These are phyloP conservation scores for Lutraria lutraria DNA, from an alignment of 2,888 invertebrate species.

Conservation along the genomic window DNA sequence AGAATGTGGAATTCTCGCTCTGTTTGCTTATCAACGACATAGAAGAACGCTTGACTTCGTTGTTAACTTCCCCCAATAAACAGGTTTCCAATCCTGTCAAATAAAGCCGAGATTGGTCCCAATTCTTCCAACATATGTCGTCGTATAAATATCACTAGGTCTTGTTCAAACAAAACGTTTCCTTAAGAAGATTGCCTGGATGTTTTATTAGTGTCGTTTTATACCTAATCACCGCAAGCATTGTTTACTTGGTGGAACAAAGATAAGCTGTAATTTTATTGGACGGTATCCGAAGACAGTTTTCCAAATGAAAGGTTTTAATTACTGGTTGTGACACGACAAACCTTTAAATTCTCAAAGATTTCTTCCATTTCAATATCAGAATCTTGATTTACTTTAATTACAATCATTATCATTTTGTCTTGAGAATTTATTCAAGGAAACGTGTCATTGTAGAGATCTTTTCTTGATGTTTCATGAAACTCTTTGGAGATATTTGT, in stretches of 20 bases:
- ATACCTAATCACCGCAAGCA: not conserved
- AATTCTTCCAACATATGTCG: not conserved
- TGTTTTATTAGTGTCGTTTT: conserved; percentile 5
- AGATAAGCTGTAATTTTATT: conserved; percentile 10
- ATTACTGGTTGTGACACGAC: not conserved
- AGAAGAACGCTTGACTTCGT: not conserved
- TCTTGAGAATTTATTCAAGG: not conserved
- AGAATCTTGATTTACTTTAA: not conserved
- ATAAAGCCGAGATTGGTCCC: not conserved
- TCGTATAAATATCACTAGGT: not conserved
- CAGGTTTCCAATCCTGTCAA: not conserved
- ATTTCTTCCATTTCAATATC: not conserved
- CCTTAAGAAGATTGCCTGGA: not conserved
- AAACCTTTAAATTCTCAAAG: not conserved
- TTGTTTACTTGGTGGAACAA: not conserved
- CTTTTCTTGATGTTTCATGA: not conserved
- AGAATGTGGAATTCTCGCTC: not conserved
- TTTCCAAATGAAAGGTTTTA: not conserved
- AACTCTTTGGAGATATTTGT: not conserved
- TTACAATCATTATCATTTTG: not conserved
- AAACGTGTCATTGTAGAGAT: not conserved
- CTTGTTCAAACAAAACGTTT: not conserved
- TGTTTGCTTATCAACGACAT: not conserved
- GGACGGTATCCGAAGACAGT: not conserved
- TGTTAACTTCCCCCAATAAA: conserved; percentile 4